These are phyloP conservation scores for Pomacea canaliculata DNA, from an alignment of 2,888 invertebrate genomes.

Conservation along the genomic window DNA sequence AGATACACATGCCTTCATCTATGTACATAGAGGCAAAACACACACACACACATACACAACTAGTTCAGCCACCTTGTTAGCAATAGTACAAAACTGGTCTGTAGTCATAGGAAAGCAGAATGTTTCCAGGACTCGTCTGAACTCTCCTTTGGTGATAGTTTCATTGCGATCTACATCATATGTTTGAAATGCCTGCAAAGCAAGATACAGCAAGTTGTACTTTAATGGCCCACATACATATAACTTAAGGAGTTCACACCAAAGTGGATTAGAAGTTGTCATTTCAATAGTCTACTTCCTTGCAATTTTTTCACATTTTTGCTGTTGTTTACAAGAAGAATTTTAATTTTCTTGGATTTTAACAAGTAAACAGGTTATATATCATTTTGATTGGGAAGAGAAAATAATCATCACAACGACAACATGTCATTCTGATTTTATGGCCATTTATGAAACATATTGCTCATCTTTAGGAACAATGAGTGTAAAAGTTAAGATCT, in stretches of 20 bases:
- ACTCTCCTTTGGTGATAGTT: constrained; percentile 65
- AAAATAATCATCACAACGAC: too few species aligned
- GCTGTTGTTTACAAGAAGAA: too few species aligned
- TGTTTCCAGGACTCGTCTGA: constrained; percentile 63
- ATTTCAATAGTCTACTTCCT: too few species aligned
- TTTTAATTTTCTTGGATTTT: too few species aligned
- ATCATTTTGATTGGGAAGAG: too few species aligned
- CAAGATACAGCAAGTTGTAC: neutral
- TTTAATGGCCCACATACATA: neutral
- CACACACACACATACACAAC: neutral
- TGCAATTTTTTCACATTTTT: too few species aligned
- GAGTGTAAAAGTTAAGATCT: too few species aligned
- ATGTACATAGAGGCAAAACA: neutral
- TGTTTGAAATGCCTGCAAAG: constrained; percentile 58
- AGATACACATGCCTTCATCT: neutral
- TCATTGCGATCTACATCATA: constrained; percentile 60
- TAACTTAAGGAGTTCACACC: neutral
- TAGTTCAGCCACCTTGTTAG: constrained; percentile 56
- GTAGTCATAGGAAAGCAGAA: constrained; percentile 64
- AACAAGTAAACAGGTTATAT: too few species aligned
- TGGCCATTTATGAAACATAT: too few species aligned
- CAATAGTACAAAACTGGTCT: constrained; percentile 64
- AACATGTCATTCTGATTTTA: too few species aligned
- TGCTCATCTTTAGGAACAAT: too few species aligned
- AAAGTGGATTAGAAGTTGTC: neutral